Evolutionary conservation across 2,888 invertebrate genomes (phyloP).

Genomic region (Morinoia aosen): DNA sequence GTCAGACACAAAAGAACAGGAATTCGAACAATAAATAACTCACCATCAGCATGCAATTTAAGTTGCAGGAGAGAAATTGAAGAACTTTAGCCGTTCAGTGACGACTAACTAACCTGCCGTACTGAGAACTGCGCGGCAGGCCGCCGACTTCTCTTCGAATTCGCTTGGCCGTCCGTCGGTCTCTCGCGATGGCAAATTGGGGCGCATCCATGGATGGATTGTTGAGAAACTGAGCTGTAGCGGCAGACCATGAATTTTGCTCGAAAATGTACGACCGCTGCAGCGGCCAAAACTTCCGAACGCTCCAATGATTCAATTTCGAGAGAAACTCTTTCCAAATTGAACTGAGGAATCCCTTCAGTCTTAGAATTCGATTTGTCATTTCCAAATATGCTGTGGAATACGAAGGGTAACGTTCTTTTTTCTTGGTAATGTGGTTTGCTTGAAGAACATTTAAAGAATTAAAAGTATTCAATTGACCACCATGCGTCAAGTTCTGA

Average conservation of each 20-base stretch:
- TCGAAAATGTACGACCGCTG: background rate
- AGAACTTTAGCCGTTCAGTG: background rate
- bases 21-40: background rate
- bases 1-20: background rate
- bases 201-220: background rate
- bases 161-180: background rate
- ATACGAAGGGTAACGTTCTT: background rate
- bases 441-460: background rate
- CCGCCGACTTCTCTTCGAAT: background rate
- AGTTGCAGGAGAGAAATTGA: background rate
- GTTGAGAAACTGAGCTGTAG: background rate
- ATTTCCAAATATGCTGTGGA: background rate
- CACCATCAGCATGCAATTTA: background rate
- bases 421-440: background rate
- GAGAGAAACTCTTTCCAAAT: background rate
- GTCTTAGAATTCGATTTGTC: background rate
- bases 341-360: background rate
- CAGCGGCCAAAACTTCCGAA: background rate
- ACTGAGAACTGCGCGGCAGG: background rate
- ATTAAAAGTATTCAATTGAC: background rate
- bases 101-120: background rate
- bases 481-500: background rate
- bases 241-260: background rate
- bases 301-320: background rate
- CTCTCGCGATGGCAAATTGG: background rate